phyloP scores from a whole-genome alignment of 1,140 invertebrate genomes.

The Idris sp. region DNA sequence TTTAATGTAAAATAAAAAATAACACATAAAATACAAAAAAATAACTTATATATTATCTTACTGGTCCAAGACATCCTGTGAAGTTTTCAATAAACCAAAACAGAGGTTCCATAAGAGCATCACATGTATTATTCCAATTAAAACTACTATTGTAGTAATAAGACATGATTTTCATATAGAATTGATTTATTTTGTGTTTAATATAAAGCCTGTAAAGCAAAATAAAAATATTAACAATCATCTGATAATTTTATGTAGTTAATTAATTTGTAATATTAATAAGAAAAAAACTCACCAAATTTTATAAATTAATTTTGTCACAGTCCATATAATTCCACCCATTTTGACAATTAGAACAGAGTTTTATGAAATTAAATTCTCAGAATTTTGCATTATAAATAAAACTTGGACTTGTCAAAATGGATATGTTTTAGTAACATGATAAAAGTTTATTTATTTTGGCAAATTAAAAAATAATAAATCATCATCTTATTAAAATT shows the following conservation, averaged over 20 bases:
- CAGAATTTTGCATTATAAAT: no score
- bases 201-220: constrained; percentile 66
- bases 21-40: constrained; percentile 68
- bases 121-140: constrained; percentile 87
- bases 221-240: neutral
- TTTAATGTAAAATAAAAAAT: no score
- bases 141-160: constrained; percentile 88
- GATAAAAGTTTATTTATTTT: no score
- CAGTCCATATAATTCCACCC: constrained; percentile 20
- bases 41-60: constrained; percentile 79
- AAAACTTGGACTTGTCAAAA: no score
- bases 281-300: constrained; percentile 31
- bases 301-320: constrained; percentile 42
- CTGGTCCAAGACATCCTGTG: constrained; percentile 89
- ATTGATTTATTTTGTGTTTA: constrained; percentile 64
- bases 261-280: constrained; percentile 11
- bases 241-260: neutral
- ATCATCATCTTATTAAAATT: no score
- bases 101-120: constrained; percentile 93
- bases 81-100: constrained; percentile 97
- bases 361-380: no score
- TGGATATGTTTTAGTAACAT: no score
- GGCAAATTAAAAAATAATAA: no score
- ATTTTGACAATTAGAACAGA: constrained; percentile 9
- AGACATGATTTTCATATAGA: constrained; percentile 75